Base-by-base conservation (phyloP, 1,140 invertebrate species). In the Dermatophagoides farinae region DNA sequence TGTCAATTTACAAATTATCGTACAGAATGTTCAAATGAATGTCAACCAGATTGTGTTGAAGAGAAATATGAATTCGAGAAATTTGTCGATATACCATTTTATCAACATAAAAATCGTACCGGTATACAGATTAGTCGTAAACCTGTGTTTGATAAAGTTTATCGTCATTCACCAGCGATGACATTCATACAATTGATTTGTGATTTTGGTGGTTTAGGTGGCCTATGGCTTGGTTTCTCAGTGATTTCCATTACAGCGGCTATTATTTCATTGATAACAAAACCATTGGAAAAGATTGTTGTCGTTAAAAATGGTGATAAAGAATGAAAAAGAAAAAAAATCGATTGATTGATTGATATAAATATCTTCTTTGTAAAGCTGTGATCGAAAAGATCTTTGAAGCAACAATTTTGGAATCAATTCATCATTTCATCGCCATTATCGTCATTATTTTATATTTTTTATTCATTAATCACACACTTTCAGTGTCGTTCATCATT, bases 1-100 rank as follows among this genome's bases (percentile, higher is more conserved):
- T 60, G 58, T 25, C 58, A 60, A 41, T 60, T 50, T 25, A 60
- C 46, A 40, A 60, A 60, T 23, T 60, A 60, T 43, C 58, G 58
- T 12, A 14, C 18, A 23, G 20, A 60, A 49, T 60, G 58, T 37
- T 37, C 58, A 14, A 18, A 38, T 20, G 20, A 60, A 43, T 60
- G 58, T 52, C 46, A 60, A 50, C 25, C 23, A 25, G 58, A 60
- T 25, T 60, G 58, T 23, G 37, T 52, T 2, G 41, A 31, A n/a
- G 44, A 60, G 23, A 49, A 47, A n/a, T 60, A 49, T 41, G 46
- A 47, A 11, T 47, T 50, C 20, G 58, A 60, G 18, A 60, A 60
- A 23, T 60, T 60, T 40, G 58, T 50, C 5, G 58, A 60, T 44
- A 60, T 60, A 20, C 58, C 58, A 18, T 60, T 60, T 22, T 60